Evolutionary conservation across 2,113 vertebrate species (phyloP).

Genomic region (Epinephelus fuscoguttatus): DNA sequence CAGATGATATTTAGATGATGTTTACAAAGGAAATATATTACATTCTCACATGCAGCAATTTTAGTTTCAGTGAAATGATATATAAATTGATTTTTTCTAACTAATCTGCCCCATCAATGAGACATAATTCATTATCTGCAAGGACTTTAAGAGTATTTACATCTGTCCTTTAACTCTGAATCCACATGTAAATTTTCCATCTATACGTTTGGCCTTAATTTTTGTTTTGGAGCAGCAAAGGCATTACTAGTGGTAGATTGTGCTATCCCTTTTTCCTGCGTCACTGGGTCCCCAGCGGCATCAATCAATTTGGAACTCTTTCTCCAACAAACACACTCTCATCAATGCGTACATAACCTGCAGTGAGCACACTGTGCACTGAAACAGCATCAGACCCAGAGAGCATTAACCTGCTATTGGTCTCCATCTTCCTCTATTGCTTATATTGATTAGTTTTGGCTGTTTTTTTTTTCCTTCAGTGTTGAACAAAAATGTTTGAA

Average conservation of each 20-base stretch:
- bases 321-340: conserved; percentile 47
- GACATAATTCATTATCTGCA: neutral
- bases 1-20: neutral
- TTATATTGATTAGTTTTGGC: conserved; percentile 40
- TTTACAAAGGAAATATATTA: neutral
- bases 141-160: neutral
- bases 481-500: conserved; percentile 5
- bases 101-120: neutral
- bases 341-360: conserved; percentile 43
- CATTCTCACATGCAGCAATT: neutral
- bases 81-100: neutral
- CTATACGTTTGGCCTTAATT: neutral
- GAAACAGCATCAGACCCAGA: conserved; percentile 38
- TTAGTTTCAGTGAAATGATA: neutral
- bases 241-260: conserved; percentile 12
- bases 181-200: neutral
- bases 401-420: conserved; percentile 51
- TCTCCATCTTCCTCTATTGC: conserved; percentile 39
- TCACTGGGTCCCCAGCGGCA: conserved; percentile 30
- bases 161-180: neutral
- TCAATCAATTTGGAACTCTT: conserved; percentile 53
- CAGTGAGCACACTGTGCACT: conserved; percentile 33
- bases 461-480: neutral
- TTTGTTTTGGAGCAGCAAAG: conserved; percentile 11
- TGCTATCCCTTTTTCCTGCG: conserved; percentile 7